A percentile compares a stretch with the other conserved stretches of the same genome.
These are phyloP conservation scores for Piscicola geometra DNA, from an alignment of 2,888 invertebrate genomes.

Conservation along the genomic window DNA sequence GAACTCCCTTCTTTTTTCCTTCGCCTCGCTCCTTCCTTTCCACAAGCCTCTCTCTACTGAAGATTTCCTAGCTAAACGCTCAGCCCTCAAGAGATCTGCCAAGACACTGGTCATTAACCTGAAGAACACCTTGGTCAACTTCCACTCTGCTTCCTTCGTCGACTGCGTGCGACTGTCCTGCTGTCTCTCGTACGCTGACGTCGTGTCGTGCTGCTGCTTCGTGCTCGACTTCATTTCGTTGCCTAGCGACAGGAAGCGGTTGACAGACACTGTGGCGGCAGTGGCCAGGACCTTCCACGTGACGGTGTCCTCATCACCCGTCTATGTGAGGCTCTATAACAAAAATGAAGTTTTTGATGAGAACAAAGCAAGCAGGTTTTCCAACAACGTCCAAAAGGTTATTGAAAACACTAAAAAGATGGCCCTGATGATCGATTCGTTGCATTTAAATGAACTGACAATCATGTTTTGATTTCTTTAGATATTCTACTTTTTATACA, in stretches of 20 bases:
- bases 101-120: slow-evolving; percentile 24
- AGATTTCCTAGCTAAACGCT: slow-evolving; percentile 22
- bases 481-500: too few species aligned
- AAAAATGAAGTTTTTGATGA: background rate
- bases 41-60: background rate
- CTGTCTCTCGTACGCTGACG: slow-evolving; percentile 23
- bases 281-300: slow-evolving; percentile 9
- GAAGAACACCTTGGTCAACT: slow-evolving; percentile 24
- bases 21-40: background rate
- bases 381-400: background rate
- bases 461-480: too few species aligned
- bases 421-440: background rate
- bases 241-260: background rate
- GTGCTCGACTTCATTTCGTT: slow-evolving; percentile 21
- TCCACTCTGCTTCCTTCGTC: slow-evolving; percentile 1
- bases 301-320: background rate
- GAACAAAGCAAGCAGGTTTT: background rate
- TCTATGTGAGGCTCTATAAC: background rate
- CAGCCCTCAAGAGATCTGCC: slow-evolving; percentile 9
- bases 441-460: background rate
- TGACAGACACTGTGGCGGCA: background rate
- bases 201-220: slow-evolving; percentile 15
- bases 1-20: slow-evolving; percentile 1
- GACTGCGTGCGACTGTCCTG: slow-evolving; percentile 15
- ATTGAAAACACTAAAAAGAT: background rate